Base-by-base conservation (phyloP, 2,888 invertebrate genomes). In the Gasteruption jaculator region DNA sequence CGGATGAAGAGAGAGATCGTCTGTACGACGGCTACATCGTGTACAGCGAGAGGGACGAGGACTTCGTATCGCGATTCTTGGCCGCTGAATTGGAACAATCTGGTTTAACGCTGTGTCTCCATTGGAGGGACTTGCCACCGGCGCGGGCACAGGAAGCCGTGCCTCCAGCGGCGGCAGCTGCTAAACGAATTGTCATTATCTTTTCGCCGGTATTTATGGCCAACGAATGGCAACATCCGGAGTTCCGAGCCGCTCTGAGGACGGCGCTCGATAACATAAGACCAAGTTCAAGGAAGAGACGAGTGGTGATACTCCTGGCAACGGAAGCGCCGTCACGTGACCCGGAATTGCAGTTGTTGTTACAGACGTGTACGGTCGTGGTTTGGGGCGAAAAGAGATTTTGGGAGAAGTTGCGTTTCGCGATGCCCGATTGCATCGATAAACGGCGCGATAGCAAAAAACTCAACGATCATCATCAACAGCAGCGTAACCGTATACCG, bases 11-110 rank as follows among this genome's bases (percentile, higher is more conserved):
- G 73, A 43, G 72, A 71, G 72, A 80, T 73, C 73, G 81, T 65
- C 71, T 81, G 59, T 80, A 86, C 76, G 81, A 92, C 69, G 90
- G 89, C 44, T 92, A 91, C 74, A 80, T 92, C 65, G 83, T 89
- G 48, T 92, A 91, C 75, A 86, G 86, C 69, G 81, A 82, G 54
- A 80, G 85, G 55, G 90, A 91, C 62, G 77, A 86, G 76, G 71
- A 84, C 75, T 76, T 83, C 76, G 75, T 84, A 70, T 68, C 81
- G 73, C 71, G 83, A 75, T 71, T 83, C 75, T 61, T 88, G 74
- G 74, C 83, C 68, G 58, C 76, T 1, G 86, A 86, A 62, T 71
- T 91, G 48, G 89, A 90, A 71, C 85, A 83, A 61, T 74, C 78
- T 21, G 76, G 79, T n/a, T 74, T 82, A 53, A 73, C 80, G 4